Percentiles rank a stretch among this genome's conserved stretches.
Evolutionary conservation across 2,797 vertebrate genomes (phyloP).

Genomic region (Oreortyx pictus): DNA sequence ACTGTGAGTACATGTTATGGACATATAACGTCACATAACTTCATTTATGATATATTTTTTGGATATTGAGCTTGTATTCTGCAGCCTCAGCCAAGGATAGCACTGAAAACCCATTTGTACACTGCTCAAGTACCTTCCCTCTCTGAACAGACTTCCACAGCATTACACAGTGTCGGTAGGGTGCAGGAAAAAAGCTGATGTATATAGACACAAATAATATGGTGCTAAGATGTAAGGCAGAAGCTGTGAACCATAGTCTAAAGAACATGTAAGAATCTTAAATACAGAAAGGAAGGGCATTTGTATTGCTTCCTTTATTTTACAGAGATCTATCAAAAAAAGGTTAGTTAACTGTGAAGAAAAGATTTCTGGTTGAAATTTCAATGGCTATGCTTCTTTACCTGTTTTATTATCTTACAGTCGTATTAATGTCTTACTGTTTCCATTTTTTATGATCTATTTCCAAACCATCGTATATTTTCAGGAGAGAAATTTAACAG

Average conservation of each 20-base stretch:
- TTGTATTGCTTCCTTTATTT: background rate
- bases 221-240: background rate
- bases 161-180: background rate
- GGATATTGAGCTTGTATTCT: background rate
- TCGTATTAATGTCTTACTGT: background rate
- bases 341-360: background rate
- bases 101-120: background rate
- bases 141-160: background rate
- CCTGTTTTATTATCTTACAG: background rate
- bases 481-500: background rate
- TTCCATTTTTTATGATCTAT: background rate
- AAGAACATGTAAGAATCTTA: background rate
- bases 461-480: background rate
- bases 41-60: background rate
- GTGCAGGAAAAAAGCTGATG: background rate
- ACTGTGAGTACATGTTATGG: background rate
- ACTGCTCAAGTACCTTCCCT: background rate
- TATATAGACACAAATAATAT: background rate
- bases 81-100: background rate
- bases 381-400: background rate
- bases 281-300: background rate
- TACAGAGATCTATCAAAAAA: slow-evolving; percentile 2
- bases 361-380: background rate
- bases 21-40: background rate
- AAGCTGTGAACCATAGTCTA: background rate